A percentile compares a stretch with the other conserved stretches of the same genome.
Evolutionary conservation across 2,888 invertebrate genomes (phyloP).

Genomic region (Synergus itoensis): DNA sequence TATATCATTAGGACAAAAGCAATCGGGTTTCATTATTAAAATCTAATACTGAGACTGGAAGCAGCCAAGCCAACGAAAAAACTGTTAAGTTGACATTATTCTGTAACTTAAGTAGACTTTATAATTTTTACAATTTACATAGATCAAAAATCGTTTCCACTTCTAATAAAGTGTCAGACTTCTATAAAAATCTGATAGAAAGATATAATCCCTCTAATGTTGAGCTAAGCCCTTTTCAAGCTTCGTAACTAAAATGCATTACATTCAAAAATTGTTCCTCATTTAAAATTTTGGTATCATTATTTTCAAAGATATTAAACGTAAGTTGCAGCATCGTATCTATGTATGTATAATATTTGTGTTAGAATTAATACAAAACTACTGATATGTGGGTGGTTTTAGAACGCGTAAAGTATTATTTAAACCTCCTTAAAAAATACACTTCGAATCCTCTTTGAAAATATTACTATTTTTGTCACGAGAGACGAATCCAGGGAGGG

Average conservation of each 20-base stretch:
- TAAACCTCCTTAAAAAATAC: slow-evolving; percentile 45
- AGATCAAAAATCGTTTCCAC: slow-evolving; percentile 5
- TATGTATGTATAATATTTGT: background rate
- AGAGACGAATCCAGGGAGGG: slow-evolving; percentile 31
- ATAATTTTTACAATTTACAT: background rate
- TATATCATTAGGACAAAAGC: slow-evolving; percentile 39
- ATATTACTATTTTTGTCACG: slow-evolving; percentile 46
- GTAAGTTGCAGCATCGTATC: background rate
- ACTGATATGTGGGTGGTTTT: slow-evolving; percentile 52
- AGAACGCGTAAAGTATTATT: slow-evolving; percentile 42
- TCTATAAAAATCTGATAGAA: no score
- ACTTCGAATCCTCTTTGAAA: slow-evolving; percentile 48
- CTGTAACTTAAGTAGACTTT: slow-evolving; percentile 37
- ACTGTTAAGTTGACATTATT: background rate
- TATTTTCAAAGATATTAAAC: background rate
- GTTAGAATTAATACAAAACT: slow-evolving; percentile 37
- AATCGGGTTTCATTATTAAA: slow-evolving; percentile 40
- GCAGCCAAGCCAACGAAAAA: slow-evolving; percentile 55
- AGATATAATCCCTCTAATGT: slow-evolving; percentile 44
- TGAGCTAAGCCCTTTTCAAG: slow-evolving; percentile 22
- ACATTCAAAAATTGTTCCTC: background rate
- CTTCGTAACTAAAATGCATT: background rate
- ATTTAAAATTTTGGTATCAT: background rate
- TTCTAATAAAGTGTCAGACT: background rate
- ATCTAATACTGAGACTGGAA: slow-evolving; percentile 56